Conservation (phyloP, 1,140 invertebrate species). For the Drosophila novamexicana region DNA sequence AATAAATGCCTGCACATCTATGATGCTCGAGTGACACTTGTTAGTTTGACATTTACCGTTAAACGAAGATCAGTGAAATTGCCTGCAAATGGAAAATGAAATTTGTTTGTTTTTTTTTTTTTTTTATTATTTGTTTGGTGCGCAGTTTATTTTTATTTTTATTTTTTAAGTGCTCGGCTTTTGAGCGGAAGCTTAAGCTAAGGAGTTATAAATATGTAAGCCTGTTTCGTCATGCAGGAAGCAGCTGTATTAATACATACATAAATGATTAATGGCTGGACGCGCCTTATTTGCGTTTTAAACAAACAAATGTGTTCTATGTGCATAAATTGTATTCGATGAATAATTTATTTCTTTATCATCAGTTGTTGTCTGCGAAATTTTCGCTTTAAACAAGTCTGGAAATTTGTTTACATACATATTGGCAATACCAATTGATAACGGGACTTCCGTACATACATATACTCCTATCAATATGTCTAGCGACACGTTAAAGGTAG, state of each 20-base stretch:
- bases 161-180: background rate
- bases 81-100: background rate
- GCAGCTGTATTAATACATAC: background rate
- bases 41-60: slow-evolving; percentile 15
- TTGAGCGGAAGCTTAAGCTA: background rate
- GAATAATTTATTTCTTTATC: background rate
- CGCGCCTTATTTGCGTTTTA: slow-evolving; percentile 3
- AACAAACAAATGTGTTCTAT: background rate
- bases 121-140: background rate
- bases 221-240: background rate
- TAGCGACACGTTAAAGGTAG: too few species aligned
- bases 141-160: background rate
- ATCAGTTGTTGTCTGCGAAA: background rate
- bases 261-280: background rate
- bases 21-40: slow-evolving; percentile 33
- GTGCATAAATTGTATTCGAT: background rate
- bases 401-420: background rate
- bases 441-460: too few species aligned
- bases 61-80: background rate
- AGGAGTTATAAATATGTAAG: slow-evolving; percentile 1
- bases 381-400: background rate
- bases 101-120: background rate
- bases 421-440: too few species aligned
- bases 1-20: slow-evolving; percentile 19
- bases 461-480: too few species aligned